phyloP scores from a whole-genome alignment of 2,888 invertebrate genomes.

The Lottia gigantea region DNA sequence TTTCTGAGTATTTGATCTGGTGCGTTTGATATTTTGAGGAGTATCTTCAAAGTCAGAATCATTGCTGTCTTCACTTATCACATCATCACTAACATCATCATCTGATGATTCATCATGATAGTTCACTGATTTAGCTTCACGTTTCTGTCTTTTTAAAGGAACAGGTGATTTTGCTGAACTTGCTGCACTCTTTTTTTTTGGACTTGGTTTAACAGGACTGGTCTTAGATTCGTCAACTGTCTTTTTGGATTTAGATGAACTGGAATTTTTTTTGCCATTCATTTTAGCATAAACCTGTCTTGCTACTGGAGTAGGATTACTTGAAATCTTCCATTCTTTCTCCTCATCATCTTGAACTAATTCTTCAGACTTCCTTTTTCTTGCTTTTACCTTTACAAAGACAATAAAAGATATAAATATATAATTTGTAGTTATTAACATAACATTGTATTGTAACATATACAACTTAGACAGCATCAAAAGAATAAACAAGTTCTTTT shows the following conservation, averaged over 20 bases:
- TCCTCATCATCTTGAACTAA: not conserved
- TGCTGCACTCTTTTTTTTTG: too few species aligned
- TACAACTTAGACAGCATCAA: too few species aligned
- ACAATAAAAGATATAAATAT: not conserved
- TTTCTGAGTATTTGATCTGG: not conserved
- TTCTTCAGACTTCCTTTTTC: not conserved
- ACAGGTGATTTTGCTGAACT: not conserved
- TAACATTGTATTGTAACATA: too few species aligned
- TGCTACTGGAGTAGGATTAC: not conserved
- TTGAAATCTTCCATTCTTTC: not conserved
- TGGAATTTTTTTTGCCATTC: not conserved
- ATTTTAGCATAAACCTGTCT: not conserved
- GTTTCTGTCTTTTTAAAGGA: not conserved
- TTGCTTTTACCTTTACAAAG: not conserved
- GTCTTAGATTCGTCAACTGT: not conserved
- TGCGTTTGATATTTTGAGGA: not conserved
- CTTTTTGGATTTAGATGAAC: not conserved
- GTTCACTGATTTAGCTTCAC: not conserved
- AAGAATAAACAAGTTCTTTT: too few species aligned
- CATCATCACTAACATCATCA: not conserved
- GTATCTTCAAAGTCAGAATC: not conserved
- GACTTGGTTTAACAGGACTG: not conserved
- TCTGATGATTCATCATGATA: not conserved
- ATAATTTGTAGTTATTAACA: too few species aligned
- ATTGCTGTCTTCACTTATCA: not conserved